Conservation (phyloP, 2,797 vertebrate genomes). For the Setipinna tenuifilis region DNA sequence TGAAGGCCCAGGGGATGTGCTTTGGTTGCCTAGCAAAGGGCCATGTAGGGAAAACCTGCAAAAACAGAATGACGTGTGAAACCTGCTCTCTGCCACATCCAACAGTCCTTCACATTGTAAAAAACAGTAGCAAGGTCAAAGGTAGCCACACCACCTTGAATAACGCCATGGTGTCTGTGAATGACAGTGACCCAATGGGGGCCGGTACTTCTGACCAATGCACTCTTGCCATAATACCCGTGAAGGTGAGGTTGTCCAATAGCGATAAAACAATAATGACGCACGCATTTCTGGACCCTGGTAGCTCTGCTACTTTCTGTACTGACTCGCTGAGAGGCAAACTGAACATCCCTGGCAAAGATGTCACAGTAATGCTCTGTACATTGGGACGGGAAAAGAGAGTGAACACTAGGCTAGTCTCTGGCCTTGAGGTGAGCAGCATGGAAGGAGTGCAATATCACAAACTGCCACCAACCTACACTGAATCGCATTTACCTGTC, state of each 20-base stretch:
- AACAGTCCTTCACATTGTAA: no score
- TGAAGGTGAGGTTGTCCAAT: not conserved
- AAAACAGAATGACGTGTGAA: no score
- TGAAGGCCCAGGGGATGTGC: no score
- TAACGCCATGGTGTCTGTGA: no score
- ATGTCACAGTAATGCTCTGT: not conserved
- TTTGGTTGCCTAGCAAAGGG: no score
- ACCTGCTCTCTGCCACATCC: no score
- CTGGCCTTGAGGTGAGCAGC: constrained; percentile 23
- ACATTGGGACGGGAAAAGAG: not conserved
- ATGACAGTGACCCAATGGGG: no score
- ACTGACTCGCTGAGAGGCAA: constrained; percentile 21
- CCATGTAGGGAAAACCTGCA: no score
- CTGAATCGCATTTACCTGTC: no score
- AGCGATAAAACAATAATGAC: not conserved
- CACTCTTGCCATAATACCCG: constrained; percentile 7
- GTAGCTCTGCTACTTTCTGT: not conserved
- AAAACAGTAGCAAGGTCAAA: no score
- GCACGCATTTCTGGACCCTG: constrained; percentile 16
- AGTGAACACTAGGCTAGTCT: constrained; percentile 19
- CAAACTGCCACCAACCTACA: no score
- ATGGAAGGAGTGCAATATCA: not conserved
- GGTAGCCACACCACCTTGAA: no score
- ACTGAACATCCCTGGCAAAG: not conserved
- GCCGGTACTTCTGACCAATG: not conserved